Evolutionary conservation across 1,140 invertebrate species (phyloP).

Genomic region (Drosophila guanche): DNA sequence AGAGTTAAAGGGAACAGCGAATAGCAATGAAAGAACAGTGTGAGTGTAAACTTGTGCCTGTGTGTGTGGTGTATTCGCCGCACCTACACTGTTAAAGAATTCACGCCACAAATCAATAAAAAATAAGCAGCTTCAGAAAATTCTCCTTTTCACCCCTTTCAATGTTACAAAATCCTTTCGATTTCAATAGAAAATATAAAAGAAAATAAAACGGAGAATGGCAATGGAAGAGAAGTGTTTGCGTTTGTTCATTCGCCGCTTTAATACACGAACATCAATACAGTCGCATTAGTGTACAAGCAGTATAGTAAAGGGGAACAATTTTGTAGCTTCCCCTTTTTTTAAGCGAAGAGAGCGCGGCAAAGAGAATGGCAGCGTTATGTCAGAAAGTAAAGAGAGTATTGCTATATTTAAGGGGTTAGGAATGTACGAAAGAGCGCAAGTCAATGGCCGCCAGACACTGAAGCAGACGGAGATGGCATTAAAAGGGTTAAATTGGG

Average conservation of each 20-base stretch:
- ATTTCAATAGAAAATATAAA: constrained; percentile 51
- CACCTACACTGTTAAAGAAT: constrained; percentile 29
- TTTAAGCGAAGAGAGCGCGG: constrained; percentile 37
- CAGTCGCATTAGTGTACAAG: constrained; percentile 14
- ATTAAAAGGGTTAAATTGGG: constrained; percentile 80
- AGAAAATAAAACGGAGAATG: too few relatives aligned
- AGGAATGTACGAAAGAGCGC: constrained; percentile 13
- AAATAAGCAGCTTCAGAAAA: constrained; percentile 35
- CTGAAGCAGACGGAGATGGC: constrained; percentile 76
- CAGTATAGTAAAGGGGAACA: constrained; percentile 62
- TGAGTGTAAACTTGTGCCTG: constrained; percentile 8
- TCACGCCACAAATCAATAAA: constrained; percentile 56
- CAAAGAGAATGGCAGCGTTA: constrained; percentile 44
- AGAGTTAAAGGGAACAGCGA: constrained; percentile 75
- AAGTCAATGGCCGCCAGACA: constrained; percentile 77
- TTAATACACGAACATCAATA: constrained; percentile 9
- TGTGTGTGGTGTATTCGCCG: constrained; percentile 59
- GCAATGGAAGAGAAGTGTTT: too few relatives aligned
- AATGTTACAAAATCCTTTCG: constrained; percentile 66
- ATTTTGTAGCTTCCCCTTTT: constrained; percentile 61
- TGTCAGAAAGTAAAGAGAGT: constrained; percentile 52
- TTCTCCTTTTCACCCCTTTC: constrained; percentile 61
- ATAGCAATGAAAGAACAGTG: constrained; percentile 58
- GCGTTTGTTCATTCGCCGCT: not conserved
- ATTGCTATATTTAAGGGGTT: constrained; percentile 1